Evolutionary conservation across 2,797 vertebrate genomes (phyloP), one percentile per base, ranked within the genome.

Genomic region (Malurus leucopterus): DNA sequence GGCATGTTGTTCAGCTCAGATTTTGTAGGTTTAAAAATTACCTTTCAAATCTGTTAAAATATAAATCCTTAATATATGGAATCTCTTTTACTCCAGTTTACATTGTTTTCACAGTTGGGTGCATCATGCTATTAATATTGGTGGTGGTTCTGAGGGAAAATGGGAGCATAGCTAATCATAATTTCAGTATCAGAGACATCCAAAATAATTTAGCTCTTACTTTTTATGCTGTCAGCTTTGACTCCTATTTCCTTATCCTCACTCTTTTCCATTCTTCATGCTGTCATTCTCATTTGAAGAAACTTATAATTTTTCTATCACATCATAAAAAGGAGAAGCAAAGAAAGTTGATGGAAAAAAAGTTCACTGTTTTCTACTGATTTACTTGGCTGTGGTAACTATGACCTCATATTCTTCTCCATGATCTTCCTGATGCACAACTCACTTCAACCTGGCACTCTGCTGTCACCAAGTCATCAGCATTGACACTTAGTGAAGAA

Each of bases 231-330:
- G 21, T 53, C 18, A 76, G 17, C 13, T 94, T 87, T 79, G 46
- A 62, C 41, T 84, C 8, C 1, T 65, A 22, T 65, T 81, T 72
- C 44, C 15, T 88, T 70, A 71, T 14, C 19, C 7, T 93, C 38
- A 47, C 1, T 67, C 11, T 79, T 53, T 27, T 8, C 14, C 0
- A 0, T 5, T 76, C 29, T 64, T 62, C 24, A 11, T 62, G 36
- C 13, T 85, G 32, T 43, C 30, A 72, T 49, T n/a, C 26, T 58
- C 6, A 26, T 78, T 73, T 79, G 30, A 80, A 80, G 51, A 85
- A 65, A 72, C 11, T 30, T 46, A 4, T 2, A 17, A n/a, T 30
- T 41, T 81, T 88, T 43, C 14, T 64, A 24, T 87, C 15, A 36
- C 19, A 49, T 63, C 11, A 62, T 22, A 38, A 78, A 72, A 88